phyloP scores from a whole-genome alignment of 2,888 invertebrate species.

The Diaprepes abbreviatus region DNA sequence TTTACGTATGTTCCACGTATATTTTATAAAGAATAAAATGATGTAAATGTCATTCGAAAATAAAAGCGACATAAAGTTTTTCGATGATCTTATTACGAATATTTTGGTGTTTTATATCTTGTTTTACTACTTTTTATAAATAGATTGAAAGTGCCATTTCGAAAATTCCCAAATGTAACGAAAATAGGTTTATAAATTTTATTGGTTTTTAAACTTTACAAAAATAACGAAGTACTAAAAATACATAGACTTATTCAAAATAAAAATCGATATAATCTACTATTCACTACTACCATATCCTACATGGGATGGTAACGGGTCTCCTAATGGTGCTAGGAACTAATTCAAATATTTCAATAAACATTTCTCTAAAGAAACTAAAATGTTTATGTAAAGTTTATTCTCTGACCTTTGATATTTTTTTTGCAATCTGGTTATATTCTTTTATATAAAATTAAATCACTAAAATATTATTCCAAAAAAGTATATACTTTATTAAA shows the following conservation, averaged over 20 bases:
- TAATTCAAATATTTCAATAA: too few species aligned
- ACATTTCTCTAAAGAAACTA: too few species aligned
- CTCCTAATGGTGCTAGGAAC: too few species aligned
- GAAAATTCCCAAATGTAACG: neutral
- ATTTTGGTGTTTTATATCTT: neutral
- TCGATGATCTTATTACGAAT: neutral
- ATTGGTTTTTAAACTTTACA: neutral
- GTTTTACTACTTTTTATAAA: slow-evolving; percentile 7
- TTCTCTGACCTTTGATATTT: too few species aligned
- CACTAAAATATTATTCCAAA: too few species aligned
- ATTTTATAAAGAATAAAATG: neutral
- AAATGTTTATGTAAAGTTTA: too few species aligned
- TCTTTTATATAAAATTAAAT: too few species aligned
- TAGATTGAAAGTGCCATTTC: neutral
- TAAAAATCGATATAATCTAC: too few species aligned
- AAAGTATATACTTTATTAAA: too few species aligned
- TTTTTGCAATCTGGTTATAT: too few species aligned
- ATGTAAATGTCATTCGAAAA: neutral
- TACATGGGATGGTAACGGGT: too few species aligned
- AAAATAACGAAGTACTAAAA: neutral
- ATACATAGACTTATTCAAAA: neutral
- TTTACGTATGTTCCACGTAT: neutral
- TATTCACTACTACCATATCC: too few species aligned
- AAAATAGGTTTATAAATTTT: neutral
- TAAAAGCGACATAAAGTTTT: neutral